A percentile compares a stretch with the other conserved stretches of the same genome.
Conservation (phyloP, 2,797 vertebrate genomes). For the Cyclopterus lumpus region DNA sequence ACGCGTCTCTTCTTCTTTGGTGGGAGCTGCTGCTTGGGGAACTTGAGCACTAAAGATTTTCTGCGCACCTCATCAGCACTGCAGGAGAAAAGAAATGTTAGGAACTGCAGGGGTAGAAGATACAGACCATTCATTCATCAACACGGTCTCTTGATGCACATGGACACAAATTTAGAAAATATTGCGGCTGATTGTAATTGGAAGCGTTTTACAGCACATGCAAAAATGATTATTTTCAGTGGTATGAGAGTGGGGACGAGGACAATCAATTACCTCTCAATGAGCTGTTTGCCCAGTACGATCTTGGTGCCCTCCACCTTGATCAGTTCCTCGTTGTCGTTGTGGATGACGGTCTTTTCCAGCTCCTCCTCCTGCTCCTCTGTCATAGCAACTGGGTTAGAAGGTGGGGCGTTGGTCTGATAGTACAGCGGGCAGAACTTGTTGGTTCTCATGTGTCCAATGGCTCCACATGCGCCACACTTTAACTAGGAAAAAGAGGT, state of each 20-base stretch:
- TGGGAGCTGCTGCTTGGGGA: constrained; percentile 98
- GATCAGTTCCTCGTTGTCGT: constrained; percentile 98
- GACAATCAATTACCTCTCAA: constrained; percentile 89
- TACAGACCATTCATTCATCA: not conserved
- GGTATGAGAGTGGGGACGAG: not conserved
- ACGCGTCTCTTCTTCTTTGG: constrained; percentile 97
- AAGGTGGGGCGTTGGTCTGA: constrained; percentile 97
- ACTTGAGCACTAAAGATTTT: constrained; percentile 97
- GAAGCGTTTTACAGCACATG: not conserved
- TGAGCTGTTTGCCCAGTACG: constrained; percentile 96
- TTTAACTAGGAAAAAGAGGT: constrained; percentile 87
- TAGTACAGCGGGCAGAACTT: constrained; percentile 99
- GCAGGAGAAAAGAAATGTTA: constrained; percentile 20
- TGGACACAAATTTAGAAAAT: not conserved
- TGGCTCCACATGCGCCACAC: constrained; percentile 97
- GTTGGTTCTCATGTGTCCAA: constrained; percentile 99
- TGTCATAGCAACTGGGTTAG: constrained; percentile 99
- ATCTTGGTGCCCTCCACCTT: constrained; percentile 99
- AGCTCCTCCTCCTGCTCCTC: constrained; percentile 99
- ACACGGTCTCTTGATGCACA: not conserved
- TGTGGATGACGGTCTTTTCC: constrained; percentile 98
- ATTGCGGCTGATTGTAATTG: too few species aligned
- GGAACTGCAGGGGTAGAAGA: not conserved
- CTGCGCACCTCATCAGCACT: constrained; percentile 98
- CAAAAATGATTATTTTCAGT: not conserved